Conservation (phyloP, 2,797 vertebrate genomes). For the Poliocrania exsul region DNA sequence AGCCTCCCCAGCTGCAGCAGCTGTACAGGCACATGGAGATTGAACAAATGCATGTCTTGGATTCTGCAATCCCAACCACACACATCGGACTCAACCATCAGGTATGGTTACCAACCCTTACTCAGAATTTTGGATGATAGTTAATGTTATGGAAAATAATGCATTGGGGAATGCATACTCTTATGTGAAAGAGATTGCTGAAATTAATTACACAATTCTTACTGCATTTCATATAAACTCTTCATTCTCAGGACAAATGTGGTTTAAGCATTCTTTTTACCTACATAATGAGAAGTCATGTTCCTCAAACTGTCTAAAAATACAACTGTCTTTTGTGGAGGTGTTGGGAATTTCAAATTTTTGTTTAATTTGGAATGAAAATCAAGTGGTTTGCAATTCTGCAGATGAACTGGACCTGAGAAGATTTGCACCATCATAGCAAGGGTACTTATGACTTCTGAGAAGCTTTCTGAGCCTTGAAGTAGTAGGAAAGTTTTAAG, state of each 20-base stretch:
- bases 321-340: not conserved
- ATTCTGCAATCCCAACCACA: constrained; percentile 81
- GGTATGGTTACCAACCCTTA: constrained; percentile 54
- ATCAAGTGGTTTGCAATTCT: not conserved
- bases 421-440: not conserved
- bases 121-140: not conserved
- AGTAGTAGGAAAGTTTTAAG: not conserved
- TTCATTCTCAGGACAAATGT: not conserved
- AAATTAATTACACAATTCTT: not conserved
- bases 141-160: not conserved
- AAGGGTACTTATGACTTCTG: not conserved
- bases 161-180: not conserved
- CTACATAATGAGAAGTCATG: not conserved
- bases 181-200: not conserved
- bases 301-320: not conserved
- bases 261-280: not conserved
- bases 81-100: constrained; percentile 79
- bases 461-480: not conserved
- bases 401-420: not conserved
- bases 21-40: constrained; percentile 90
- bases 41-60: constrained; percentile 88
- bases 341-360: not conserved
- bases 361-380: not conserved
- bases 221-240: not conserved
- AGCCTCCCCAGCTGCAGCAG: constrained; percentile 87